Conservation (phyloP, 2,888 invertebrate species). For the Exephanes ischioxanthus region DNA sequence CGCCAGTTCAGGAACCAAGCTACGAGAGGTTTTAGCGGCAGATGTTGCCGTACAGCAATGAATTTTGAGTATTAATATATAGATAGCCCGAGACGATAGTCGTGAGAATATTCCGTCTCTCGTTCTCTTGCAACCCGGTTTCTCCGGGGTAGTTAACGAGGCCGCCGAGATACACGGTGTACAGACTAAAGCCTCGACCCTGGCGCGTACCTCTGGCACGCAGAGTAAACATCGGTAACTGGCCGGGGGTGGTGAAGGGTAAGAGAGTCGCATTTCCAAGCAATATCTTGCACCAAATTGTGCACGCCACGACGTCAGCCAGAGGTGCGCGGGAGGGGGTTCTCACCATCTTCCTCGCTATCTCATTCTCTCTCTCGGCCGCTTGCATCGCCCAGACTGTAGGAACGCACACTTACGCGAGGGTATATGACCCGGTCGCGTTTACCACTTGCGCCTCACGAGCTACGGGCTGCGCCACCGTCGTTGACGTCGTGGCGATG, state of each 20-base stretch:
- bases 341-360: conserved; percentile 7
- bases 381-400: conserved; percentile 31
- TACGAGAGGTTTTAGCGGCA: conserved; percentile 35
- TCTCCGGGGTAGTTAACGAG: conserved; percentile 25
- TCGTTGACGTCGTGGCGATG: conserved; percentile 46
- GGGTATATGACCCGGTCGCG: conserved; percentile 3
- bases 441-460: conserved; percentile 27
- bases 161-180: not conserved
- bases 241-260: conserved; percentile 71
- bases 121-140: conserved; percentile 20
- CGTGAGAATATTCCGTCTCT: conserved; percentile 46
- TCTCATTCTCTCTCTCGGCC: not conserved
- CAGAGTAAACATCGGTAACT: conserved; percentile 76
- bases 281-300: conserved; percentile 80
- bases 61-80: conserved; percentile 64
- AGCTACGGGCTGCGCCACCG: conserved; percentile 15
- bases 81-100: conserved; percentile 52
- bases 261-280: conserved; percentile 75
- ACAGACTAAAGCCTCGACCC: conserved; percentile 5
- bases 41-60: conserved; percentile 61
- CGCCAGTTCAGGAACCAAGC: conserved; percentile 18
- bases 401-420: conserved; percentile 20
- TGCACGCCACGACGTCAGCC: conserved; percentile 71
- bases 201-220: conserved; percentile 62
- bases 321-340: conserved; percentile 19